Percentiles rank a stretch among this genome's conserved stretches.
phyloP scores from a whole-genome alignment of 1,140 invertebrate species.

The Augochlora pura region DNA sequence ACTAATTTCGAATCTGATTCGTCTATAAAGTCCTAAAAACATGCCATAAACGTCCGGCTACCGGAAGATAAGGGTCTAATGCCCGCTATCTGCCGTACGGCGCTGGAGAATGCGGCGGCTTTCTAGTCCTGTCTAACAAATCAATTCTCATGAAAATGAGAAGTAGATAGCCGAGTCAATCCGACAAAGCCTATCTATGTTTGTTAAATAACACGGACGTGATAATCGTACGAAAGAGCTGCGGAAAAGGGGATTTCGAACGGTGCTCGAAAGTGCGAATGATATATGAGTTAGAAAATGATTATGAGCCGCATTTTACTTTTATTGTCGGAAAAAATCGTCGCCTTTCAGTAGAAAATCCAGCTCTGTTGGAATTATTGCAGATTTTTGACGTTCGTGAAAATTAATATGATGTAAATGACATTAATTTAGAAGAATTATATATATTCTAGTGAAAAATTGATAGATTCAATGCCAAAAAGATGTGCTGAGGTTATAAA shows the following conservation, averaged over 20 bases:
- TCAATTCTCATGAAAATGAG: conserved; percentile 10
- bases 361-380: too few relatives aligned
- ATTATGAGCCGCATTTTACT: background rate
- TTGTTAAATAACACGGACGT: background rate
- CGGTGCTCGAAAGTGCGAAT: too few relatives aligned
- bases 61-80: conserved; percentile 22
- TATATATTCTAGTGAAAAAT: too few relatives aligned
- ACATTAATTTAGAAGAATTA: too few relatives aligned
- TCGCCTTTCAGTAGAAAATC: too few relatives aligned
- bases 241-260: background rate
- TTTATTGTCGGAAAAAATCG: too few relatives aligned
- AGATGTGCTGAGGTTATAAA: too few relatives aligned
- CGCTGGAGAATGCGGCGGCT: background rate
- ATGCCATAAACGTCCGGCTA: conserved; percentile 36
- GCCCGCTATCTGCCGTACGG: background rate
- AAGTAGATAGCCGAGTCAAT: background rate
- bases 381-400: too few relatives aligned
- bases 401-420: too few relatives aligned
- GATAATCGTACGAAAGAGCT: background rate
- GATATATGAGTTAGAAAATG: too few relatives aligned
- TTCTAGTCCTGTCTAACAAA: conserved; percentile 15
- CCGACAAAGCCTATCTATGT: background rate
- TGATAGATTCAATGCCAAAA: too few relatives aligned
- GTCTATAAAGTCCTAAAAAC: conserved; percentile 41
- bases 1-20: conserved; percentile 38